Percentiles rank a stretch among this genome's conserved stretches.
These are phyloP conservation scores for human DNA, from an alignment of 2,113 vertebrate genomes.

Conservation along the genomic window DNA sequence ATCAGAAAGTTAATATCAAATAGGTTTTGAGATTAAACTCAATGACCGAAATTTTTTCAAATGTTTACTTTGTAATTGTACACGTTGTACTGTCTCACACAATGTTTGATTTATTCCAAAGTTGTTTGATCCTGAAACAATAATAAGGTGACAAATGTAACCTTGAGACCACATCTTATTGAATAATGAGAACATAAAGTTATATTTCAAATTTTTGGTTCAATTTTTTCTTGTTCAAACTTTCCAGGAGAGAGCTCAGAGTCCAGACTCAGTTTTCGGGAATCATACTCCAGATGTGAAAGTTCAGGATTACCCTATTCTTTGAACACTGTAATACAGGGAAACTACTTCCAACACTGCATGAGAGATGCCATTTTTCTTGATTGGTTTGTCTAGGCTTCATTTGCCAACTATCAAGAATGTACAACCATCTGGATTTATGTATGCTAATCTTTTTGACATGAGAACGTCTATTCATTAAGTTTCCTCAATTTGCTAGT, in stretches of 20 bases:
- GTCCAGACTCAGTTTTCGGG: background rate
- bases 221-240: background rate
- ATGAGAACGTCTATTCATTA: background rate
- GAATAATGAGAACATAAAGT: background rate
- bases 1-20: slow-evolving; percentile 15
- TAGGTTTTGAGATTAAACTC: background rate
- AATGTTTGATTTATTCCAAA: background rate
- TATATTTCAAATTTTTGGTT: background rate
- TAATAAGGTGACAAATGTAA: background rate
- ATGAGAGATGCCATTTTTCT: fast-evolving
- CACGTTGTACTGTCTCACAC: background rate
- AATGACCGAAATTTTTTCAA: background rate
- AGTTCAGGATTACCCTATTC: fast-evolving
- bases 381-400: background rate
- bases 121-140: background rate
- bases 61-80: background rate
- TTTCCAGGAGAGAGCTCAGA: background rate
- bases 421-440: background rate
- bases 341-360: background rate
- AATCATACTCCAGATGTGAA: background rate
- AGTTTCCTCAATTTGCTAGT: background rate
- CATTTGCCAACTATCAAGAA: background rate
- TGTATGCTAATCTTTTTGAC: background rate
- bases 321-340: background rate
- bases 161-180: background rate